A percentile compares a stretch with the other conserved stretches of the same genome.
phyloP scores from a whole-genome alignment of 2,113 vertebrate genomes.

The Butorides virescens region DNA sequence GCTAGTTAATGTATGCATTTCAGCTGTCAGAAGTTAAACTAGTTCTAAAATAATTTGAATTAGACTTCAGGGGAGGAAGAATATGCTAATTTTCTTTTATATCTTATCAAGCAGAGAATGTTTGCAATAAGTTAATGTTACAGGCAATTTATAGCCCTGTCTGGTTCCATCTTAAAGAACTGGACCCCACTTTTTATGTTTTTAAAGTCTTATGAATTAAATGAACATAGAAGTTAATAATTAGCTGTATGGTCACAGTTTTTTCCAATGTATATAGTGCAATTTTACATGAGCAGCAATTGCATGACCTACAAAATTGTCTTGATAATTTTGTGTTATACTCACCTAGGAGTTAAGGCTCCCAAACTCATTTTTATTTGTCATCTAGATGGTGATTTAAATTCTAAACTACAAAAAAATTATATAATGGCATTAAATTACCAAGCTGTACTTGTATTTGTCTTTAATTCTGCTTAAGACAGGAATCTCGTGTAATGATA shows the following conservation, averaged over 20 bases:
- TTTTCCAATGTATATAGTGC: neutral
- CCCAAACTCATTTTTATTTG: neutral
- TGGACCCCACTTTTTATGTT: neutral
- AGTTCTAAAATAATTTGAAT: slow-evolving; percentile 30
- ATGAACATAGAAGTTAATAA: neutral
- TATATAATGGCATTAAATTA: neutral
- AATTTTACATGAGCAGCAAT: neutral
- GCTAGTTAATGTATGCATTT: slow-evolving; percentile 38
- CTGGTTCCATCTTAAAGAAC: neutral
- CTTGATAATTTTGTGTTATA: neutral
- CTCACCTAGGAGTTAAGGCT: neutral
- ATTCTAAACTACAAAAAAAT: neutral
- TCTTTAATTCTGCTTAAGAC: neutral
- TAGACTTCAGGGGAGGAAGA: neutral
- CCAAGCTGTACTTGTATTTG: neutral
- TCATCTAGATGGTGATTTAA: neutral
- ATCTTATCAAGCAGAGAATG: neutral
- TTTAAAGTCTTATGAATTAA: neutral
- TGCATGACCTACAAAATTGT: neutral
- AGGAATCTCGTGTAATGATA: neutral
- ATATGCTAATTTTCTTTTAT: slow-evolving; percentile 8
- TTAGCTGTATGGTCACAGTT: neutral
- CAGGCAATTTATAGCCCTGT: neutral
- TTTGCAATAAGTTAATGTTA: neutral
- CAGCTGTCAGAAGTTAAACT: slow-evolving; percentile 34